Evolutionary conservation across 2,888 invertebrate species (phyloP), one percentile per base, ranked within the genome.

Genomic region (Stenodera caucasica): DNA sequence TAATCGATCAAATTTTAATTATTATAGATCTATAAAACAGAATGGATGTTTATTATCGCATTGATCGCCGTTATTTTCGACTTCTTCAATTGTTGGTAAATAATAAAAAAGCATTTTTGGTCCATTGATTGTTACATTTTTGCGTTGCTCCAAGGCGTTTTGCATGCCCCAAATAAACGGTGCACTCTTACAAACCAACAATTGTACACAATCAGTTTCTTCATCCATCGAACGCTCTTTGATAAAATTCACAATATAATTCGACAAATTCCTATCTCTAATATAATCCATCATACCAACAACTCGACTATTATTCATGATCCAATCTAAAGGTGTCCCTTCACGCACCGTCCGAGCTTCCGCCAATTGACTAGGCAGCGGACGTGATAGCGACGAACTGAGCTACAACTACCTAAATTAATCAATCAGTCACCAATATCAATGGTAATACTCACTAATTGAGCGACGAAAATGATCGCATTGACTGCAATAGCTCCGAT

Each of bases 401-500:
- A 89, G 88, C 89, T 89, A 79, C 64, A 81, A 82, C 54, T 50
- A 60, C n/a, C n/a, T n/a, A n/a, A n/a, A n/a, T n/a, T n/a, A n/a
- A n/a, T n/a, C n/a, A n/a, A n/a, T n/a, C n/a, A n/a, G n/a, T n/a
- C n/a, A n/a, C n/a, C n/a, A n/a, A n/a, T n/a, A n/a, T n/a, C n/a
- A n/a, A n/a, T n/a, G n/a, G n/a, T n/a, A 30, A 53, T 14, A 78
- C 84, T 83, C 80, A 92, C 93, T 87, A 92, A 84, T 81, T 93
- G 92, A 1, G 93, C 92, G 14, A 94, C 84, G 79, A 92, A 91
- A 65, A 94, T 88, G 14, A 93, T 83, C 18, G 90, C 91, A 77
- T 94, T 94, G 14, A 94, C 85, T 12, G 92, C 91, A 40, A 93
- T 88, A 0, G 93, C 92, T 30, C 90, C 89, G 62, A 93, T 84